Evolutionary conservation across 1,140 invertebrate species (phyloP).

Genomic region (Dreissena rostriformis): DNA sequence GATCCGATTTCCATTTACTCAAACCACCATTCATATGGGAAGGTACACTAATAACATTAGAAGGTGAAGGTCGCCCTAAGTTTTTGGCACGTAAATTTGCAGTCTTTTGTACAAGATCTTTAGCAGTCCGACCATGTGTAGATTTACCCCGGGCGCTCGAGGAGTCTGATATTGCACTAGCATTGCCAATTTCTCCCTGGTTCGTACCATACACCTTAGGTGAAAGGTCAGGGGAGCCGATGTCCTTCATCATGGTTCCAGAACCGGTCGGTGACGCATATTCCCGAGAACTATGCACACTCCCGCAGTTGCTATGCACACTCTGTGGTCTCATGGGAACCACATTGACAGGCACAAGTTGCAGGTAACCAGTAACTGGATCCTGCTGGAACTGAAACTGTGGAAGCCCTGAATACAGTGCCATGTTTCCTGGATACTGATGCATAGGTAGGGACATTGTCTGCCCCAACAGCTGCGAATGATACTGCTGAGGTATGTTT

Average conservation of each 20-base stretch:
- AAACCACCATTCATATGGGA: slow-evolving; percentile 14
- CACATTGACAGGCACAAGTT: slow-evolving; percentile 71
- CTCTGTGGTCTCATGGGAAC: slow-evolving; percentile 56
- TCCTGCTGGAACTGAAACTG: slow-evolving; percentile 77
- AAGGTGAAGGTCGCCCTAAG: slow-evolving; percentile 43
- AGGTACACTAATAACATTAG: slow-evolving; percentile 16
- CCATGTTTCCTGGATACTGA: slow-evolving; percentile 58
- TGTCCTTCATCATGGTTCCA: slow-evolving; percentile 28
- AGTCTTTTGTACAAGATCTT: slow-evolving; percentile 64
- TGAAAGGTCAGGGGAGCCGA: slow-evolving; percentile 42
- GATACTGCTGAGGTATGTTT: slow-evolving; percentile 62
- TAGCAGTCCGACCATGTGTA: slow-evolving; percentile 60
- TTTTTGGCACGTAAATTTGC: slow-evolving; percentile 61
- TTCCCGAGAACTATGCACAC: slow-evolving; percentile 44
- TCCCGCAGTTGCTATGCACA: slow-evolving; percentile 54
- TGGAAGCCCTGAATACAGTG: slow-evolving; percentile 57
- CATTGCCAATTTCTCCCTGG: slow-evolving; percentile 49
- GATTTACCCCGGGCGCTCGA: slow-evolving; percentile 13
- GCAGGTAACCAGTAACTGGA: slow-evolving; percentile 74
- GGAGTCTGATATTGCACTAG: slow-evolving; percentile 46
- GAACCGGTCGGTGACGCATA: slow-evolving; percentile 51
- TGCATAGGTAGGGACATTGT: slow-evolving; percentile 65
- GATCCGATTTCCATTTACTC: slow-evolving; percentile 48
- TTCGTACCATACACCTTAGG: slow-evolving; percentile 26
- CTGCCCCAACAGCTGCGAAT: slow-evolving; percentile 63